Evolutionary conservation across 2,113 vertebrate genomes (phyloP).

Genomic region (Chamaetylas fuelleborni): DNA sequence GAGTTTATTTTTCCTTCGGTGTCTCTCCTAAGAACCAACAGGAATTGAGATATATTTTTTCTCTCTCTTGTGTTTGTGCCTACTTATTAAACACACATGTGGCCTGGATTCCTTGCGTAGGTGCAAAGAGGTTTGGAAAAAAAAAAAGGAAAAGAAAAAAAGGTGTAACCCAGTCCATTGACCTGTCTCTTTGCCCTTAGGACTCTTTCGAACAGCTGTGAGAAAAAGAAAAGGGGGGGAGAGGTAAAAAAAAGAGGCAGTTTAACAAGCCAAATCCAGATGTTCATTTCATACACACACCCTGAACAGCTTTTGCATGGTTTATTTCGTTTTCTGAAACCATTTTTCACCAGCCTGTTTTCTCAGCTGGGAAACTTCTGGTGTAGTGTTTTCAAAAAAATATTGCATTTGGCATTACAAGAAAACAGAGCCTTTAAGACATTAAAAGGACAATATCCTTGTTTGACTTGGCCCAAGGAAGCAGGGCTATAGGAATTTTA

Average conservation of each 20-base stretch:
- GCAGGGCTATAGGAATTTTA: constrained; percentile 73
- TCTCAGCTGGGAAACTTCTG: constrained; percentile 87
- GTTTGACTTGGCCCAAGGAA: constrained; percentile 79
- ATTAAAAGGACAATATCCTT: constrained; percentile 83
- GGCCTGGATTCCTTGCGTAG: constrained; percentile 63
- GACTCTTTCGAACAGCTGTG: constrained; percentile 81
- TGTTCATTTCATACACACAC: constrained; percentile 81
- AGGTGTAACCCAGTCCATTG: constrained; percentile 72
- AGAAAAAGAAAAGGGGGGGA: constrained; percentile 55
- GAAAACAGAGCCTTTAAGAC: constrained; percentile 81
- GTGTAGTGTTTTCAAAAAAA: constrained; percentile 85
- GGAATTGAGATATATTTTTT: constrained; percentile 67
- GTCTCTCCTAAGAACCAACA: constrained; percentile 72
- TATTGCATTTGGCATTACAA: constrained; percentile 86
- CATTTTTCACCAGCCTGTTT: constrained; percentile 87
- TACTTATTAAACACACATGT: constrained; percentile 77
- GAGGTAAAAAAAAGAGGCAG: constrained; percentile 58
- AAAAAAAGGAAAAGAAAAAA: constrained; percentile 7
- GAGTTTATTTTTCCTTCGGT: constrained; percentile 78
- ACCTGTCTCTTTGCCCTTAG: constrained; percentile 79
- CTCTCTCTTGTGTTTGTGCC: constrained; percentile 57
- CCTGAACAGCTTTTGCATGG: constrained; percentile 83
- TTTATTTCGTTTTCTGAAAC: constrained; percentile 86
- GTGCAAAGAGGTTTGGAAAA: constrained; percentile 60
- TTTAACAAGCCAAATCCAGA: constrained; percentile 81